Percentiles rank a stretch among this genome's conserved stretches.
These are phyloP conservation scores for Stigmatopora nigra DNA, from an alignment of 2,113 vertebrate species.

Conservation along the genomic window DNA sequence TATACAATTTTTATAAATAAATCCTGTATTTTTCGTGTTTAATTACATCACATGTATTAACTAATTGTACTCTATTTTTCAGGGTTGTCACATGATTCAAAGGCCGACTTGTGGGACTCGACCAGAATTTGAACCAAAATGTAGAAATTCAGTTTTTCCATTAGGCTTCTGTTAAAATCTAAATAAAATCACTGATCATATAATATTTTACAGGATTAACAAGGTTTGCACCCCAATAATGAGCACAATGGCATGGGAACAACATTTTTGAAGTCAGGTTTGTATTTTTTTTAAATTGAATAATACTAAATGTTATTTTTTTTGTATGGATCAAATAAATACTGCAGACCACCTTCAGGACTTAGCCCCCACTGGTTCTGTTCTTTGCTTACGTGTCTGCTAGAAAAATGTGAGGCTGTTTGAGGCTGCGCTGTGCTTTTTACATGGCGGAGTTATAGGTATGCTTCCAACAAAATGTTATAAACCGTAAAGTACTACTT, in stretches of 20 bases:
- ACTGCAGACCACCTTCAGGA: constrained; percentile 56
- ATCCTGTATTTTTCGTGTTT: no score
- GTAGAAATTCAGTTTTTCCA: background rate
- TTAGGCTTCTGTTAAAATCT: no score
- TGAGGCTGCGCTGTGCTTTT: constrained; percentile 66
- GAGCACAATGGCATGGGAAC: no score
- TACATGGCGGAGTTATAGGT: constrained; percentile 65
- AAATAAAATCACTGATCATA: no score
- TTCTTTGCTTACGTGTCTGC: constrained; percentile 70
- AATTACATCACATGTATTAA: no score
- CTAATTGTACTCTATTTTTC: background rate
- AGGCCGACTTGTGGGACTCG: background rate
- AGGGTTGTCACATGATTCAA: background rate
- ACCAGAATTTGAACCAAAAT: background rate
- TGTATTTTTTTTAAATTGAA: background rate
- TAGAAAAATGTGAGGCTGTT: constrained; percentile 65
- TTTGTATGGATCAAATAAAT: background rate
- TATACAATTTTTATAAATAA: no score
- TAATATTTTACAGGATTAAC: no score
- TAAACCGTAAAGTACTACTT: no score
- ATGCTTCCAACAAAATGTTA: constrained; percentile 58
- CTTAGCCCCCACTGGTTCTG: constrained; percentile 49
- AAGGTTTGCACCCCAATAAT: no score
- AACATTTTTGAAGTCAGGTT: background rate
- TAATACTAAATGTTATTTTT: background rate